Conservation (phyloP, 1,140 invertebrate species). For the Drosophila sulfurigaster region DNA sequence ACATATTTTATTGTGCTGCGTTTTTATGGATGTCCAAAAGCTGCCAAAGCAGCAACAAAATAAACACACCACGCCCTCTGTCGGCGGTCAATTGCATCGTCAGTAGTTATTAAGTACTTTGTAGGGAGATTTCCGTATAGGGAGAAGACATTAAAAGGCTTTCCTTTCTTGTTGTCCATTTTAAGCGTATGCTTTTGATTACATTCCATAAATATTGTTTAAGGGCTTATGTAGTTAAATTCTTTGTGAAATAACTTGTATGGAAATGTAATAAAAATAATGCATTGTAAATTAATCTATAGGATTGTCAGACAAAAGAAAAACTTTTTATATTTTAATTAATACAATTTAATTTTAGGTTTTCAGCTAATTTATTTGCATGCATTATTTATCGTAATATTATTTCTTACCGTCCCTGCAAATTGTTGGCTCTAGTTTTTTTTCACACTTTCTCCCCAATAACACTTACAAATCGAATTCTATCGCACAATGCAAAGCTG, state of each 20-base stretch:
- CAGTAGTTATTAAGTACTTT: background rate
- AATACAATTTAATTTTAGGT: no score
- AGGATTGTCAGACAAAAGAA: no score
- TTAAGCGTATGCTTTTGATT: background rate
- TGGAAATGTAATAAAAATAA: no score
- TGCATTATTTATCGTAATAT: no score
- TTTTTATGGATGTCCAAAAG: slow-evolving; percentile 37
- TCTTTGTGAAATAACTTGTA: background rate
- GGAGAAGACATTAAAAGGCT: background rate
- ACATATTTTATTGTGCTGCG: slow-evolving; percentile 34
- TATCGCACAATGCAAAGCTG: slow-evolving; percentile 2
- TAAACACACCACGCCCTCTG: slow-evolving; percentile 27
- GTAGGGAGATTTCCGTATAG: slow-evolving; percentile 2
- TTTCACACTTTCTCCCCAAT: background rate
- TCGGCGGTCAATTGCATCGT: slow-evolving; percentile 12
- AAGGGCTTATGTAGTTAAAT: background rate
- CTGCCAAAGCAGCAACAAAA: slow-evolving; percentile 26
- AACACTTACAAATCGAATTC: slow-evolving; percentile 27
- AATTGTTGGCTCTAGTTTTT: background rate
- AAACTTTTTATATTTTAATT: no score
- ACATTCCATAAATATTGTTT: background rate
- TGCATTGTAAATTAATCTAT: no score
- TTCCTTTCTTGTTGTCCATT: background rate
- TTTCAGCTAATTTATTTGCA: no score
- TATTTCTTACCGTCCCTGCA: no score